A percentile compares a stretch with the other conserved stretches of the same genome.
Evolutionary conservation across 2,797 vertebrate genomes (phyloP).

Genomic region (Manis crassicaudata): DNA sequence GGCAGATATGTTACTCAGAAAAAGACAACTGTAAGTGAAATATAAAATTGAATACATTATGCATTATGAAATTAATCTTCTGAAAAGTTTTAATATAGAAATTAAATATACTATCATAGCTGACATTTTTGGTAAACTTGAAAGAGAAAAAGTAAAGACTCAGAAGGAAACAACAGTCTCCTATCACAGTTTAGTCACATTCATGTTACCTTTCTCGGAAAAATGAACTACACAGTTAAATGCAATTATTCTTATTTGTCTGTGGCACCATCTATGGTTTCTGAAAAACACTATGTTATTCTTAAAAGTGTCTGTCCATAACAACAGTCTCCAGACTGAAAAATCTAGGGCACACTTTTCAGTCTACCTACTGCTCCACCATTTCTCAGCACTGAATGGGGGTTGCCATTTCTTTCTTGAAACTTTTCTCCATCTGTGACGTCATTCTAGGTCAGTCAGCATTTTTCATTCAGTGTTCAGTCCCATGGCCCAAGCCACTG

Average conservation of each 20-base stretch:
- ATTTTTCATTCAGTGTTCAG: background rate
- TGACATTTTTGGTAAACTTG: background rate
- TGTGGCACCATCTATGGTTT: background rate
- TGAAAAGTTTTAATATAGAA: background rate
- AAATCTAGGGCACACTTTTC: background rate
- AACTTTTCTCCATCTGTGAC: background rate
- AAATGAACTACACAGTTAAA: background rate
- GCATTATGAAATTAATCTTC: background rate
- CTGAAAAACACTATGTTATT: background rate
- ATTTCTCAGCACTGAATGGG: background rate
- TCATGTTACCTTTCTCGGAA: background rate
- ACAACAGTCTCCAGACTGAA: background rate
- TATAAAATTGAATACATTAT: conserved; percentile 21
- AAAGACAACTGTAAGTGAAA: background rate
- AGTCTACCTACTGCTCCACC: background rate
- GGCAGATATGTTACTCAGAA: background rate
- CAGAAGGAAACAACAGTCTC: background rate
- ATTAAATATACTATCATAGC: background rate
- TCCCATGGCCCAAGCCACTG: background rate
- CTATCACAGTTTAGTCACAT: background rate
- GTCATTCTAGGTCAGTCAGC: background rate
- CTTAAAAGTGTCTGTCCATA: background rate
- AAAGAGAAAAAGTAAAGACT: background rate
- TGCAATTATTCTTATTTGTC: background rate
- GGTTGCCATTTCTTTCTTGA: background rate